Base-by-base conservation (phyloP, 92 coral and sea anemone genomes). In the Heliopora coerulea region DNA sequence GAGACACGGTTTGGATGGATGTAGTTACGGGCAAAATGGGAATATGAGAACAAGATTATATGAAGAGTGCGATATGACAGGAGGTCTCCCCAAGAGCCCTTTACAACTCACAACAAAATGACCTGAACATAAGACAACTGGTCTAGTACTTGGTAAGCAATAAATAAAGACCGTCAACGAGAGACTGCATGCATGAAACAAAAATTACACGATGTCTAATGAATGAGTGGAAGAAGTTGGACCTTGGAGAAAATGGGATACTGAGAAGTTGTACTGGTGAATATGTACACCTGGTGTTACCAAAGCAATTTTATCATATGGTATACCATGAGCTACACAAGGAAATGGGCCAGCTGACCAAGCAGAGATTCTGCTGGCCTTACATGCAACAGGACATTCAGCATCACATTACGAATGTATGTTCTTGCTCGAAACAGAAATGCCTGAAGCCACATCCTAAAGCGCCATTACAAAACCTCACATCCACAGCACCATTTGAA, bases 321-420 rank as follows among this genome's bases (percentile, higher is more conserved):
- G 85, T 78, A 29, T 66, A 64, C 80, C 72, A 31, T 65, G 87
- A 86, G 44, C 75, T 86, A 11, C 90, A 82, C 54, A 70, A 86
- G 74, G 86, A 86, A 62, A 82, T 84, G 85, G 67, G 85, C 40
- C 74, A 78, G 15, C 78, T 84, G 2, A 70, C 88, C 8, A 79
- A 79, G 49, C 75, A 70, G 49, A 49, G 79, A 60, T 78, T 83
- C 56, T 83, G 12, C 34, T 83, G 83, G 87, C 87, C 83, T 10
- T 32, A 28, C 34, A 82, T 76, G 83, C 79, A 78, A 54, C 29
- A 73, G 27, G 78, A 82, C 59, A 82, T 78, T 25, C 83, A 82
- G 67, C 86, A 76, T 59, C 40, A 19, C 58, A 77, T 66, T 33
- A 73, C 74, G 14, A 52, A 63, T 21, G 84, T 56, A 13, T 80